A percentile compares a stretch with the other conserved stretches of the same genome.
phyloP scores from a whole-genome alignment of 1,140 invertebrate genomes.

The Scaptomyza graminum region DNA sequence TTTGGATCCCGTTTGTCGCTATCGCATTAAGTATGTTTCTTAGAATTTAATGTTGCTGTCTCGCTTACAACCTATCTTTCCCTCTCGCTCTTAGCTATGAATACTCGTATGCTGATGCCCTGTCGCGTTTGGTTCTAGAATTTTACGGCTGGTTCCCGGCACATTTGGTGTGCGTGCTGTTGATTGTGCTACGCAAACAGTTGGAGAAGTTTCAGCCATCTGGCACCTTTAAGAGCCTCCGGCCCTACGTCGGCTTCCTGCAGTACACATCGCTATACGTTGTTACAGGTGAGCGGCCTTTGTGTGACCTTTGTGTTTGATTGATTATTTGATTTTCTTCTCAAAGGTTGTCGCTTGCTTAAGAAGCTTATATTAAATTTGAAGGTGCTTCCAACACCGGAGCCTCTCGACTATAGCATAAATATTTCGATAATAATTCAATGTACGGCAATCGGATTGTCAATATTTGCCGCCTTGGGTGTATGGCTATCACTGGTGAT shows the following conservation, averaged over 20 bases:
- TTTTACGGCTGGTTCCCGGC: constrained; percentile 80
- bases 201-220: constrained; percentile 52
- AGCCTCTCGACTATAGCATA: constrained; percentile 59
- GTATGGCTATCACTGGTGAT: constrained; percentile 59
- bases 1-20: constrained; percentile 86
- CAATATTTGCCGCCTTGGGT: constrained; percentile 47
- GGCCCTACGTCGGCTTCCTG: constrained; percentile 59
- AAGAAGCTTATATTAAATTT: constrained; percentile 57
- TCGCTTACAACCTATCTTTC: background rate
- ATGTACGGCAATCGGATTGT: constrained; percentile 61
- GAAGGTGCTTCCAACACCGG: constrained; percentile 50
- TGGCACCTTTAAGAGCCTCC: constrained; percentile 61
- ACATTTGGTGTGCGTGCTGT: constrained; percentile 70
- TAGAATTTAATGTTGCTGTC: background rate
- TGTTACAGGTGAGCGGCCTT: constrained; percentile 69
- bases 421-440: constrained; percentile 72
- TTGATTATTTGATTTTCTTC: background rate
- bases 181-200: constrained; percentile 73
- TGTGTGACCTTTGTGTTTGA: background rate
- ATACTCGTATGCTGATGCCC: constrained; percentile 68
- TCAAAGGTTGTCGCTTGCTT: constrained; percentile 64
- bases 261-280: constrained; percentile 72
- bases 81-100: constrained; percentile 63
- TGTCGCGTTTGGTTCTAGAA: constrained; percentile 66
- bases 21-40: constrained; percentile 84